A percentile compares a stretch with the other conserved stretches of the same genome.
Evolutionary conservation across 2,113 vertebrate species (phyloP).

Genomic region (mouse (Mus musculus)): GRCm39 chr8:44764001-44764500

Average conservation of each 20-base stretch:
- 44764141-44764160: not conserved
- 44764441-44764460: not conserved
- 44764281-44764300: not conserved
- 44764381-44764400: not conserved
- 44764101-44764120: not conserved
- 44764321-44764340: no score
- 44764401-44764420: not conserved
- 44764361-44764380: not conserved
- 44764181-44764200: not conserved
- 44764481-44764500: not conserved
- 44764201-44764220: not conserved
- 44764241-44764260: not conserved
- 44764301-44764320: fast-evolving
- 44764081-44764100: not conserved
- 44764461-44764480: not conserved
- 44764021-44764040: not conserved
- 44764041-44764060: not conserved
- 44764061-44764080: not conserved
- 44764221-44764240: not conserved
- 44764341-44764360: not conserved
- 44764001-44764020: not conserved
- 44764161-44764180: not conserved
- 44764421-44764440: not conserved
- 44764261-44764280: no score
- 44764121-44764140: not conserved